These are phyloP conservation scores for Ips typographus DNA, from an alignment of 1,140 invertebrate species.

Conservation along the genomic window DNA sequence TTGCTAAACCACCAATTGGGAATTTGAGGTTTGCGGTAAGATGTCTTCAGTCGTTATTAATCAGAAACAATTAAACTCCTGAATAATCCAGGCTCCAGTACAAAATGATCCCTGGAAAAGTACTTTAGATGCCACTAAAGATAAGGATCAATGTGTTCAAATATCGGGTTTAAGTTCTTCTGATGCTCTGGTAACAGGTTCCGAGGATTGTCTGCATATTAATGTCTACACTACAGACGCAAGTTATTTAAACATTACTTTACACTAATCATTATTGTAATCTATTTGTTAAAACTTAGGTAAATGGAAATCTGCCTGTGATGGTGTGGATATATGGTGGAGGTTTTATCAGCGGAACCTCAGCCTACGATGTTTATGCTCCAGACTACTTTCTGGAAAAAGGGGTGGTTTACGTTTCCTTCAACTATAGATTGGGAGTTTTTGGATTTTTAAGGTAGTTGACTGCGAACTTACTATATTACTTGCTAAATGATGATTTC, in stretches of 20 bases:
- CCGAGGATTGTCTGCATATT: slow-evolving; percentile 26
- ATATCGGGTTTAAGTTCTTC: not conserved
- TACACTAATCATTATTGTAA: not conserved
- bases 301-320: slow-evolving; percentile 34
- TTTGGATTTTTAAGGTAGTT: slow-evolving; percentile 38
- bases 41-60: not conserved
- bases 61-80: no score
- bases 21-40: slow-evolving; percentile 20
- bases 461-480: not conserved
- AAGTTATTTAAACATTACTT: slow-evolving; percentile 1
- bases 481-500: slow-evolving; percentile 3
- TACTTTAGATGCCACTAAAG: slow-evolving; percentile 12
- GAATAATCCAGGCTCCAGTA: slow-evolving; percentile 14
- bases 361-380: slow-evolving; percentile 41
- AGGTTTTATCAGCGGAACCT: slow-evolving; percentile 40
- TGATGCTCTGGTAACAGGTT: not conserved
- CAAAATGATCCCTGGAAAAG: slow-evolving; percentile 21
- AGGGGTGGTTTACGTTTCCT: slow-evolving; percentile 56
- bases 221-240: slow-evolving; percentile 25
- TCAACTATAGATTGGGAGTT: slow-evolving; percentile 58
- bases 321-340: slow-evolving; percentile 50
- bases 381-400: slow-evolving; percentile 54
- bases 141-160: slow-evolving; percentile 15
- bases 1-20: slow-evolving; percentile 5
- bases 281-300: not conserved